Conservation (phyloP, 2,888 invertebrate genomes). For the Xanthia icteritia region DNA sequence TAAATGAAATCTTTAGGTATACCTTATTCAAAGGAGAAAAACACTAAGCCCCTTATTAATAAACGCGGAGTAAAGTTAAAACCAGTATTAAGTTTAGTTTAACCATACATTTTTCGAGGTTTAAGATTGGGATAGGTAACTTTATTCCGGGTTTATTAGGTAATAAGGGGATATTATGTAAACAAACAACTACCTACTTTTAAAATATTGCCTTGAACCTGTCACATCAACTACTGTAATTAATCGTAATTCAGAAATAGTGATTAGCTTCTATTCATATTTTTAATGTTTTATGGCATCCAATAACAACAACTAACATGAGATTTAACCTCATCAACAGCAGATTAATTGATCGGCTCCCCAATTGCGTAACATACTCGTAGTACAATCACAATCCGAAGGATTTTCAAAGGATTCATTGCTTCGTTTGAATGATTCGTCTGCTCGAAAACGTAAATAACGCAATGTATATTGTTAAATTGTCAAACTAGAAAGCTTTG, state of each 20-base stretch:
- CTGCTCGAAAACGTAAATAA: background rate
- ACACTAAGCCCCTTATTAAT: background rate
- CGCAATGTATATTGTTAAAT: background rate
- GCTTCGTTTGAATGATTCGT: background rate
- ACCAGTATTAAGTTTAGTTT: conserved; percentile 1
- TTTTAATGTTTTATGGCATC: background rate
- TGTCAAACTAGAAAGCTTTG: background rate
- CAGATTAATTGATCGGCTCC: background rate
- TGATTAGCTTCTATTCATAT: background rate
- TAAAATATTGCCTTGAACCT: background rate
- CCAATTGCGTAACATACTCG: background rate
- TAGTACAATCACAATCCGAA: background rate
- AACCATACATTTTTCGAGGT: background rate
- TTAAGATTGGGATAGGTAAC: background rate
- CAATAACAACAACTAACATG: background rate
- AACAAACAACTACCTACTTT: conserved; percentile 6
- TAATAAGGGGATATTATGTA: background rate
- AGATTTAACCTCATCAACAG: background rate
- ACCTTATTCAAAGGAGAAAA: background rate
- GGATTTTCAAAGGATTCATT: no score
- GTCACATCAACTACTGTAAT: background rate
- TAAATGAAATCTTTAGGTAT: background rate
- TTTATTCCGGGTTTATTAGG: conserved; percentile 1
- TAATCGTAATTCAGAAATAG: background rate
- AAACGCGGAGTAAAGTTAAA: conserved; percentile 8